Evolutionary conservation across 2,888 invertebrate genomes (phyloP).

Genomic region (Nyleta sp.): DNA sequence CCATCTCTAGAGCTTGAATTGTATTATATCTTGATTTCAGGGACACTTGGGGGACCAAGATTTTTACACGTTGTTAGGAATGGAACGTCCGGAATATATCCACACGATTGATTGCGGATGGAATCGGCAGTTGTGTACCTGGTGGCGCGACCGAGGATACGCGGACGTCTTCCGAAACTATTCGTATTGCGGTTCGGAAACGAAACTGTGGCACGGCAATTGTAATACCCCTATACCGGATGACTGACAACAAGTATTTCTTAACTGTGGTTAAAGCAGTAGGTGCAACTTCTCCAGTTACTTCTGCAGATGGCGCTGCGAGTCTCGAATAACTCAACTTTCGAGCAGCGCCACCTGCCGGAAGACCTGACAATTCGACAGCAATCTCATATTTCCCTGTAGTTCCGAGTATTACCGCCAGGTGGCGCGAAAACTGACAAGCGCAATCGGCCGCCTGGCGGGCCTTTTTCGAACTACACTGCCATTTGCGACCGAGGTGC

Average conservation of each 20-base stretch:
- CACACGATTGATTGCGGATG: conserved; percentile 90
- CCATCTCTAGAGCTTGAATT: background rate
- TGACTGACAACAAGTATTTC: conserved; percentile 65
- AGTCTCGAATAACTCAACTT: background rate
- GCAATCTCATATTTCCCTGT: background rate
- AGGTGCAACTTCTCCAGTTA: conserved; percentile 79
- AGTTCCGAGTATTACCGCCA: conserved; percentile 3
- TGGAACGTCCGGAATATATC: conserved; percentile 88
- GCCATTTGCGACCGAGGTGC: conserved; percentile 12
- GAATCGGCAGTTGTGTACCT: conserved; percentile 91
- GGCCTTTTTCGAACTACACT: background rate
- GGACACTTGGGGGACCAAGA: conserved; percentile 93
- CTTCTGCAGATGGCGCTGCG: background rate
- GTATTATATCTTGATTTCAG: conserved; percentile 69
- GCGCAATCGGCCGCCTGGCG: background rate
- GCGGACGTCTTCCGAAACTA: conserved; percentile 88
- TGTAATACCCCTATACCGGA: conserved; percentile 88
- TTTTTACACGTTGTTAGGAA: conserved; percentile 88
- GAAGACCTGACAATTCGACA: no score
- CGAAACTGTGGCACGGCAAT: conserved; percentile 89
- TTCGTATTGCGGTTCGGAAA: conserved; percentile 86
- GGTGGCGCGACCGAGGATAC: conserved; percentile 92
- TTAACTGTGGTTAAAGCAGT: conserved; percentile 73
- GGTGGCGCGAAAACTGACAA: background rate
- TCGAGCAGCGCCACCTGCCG: background rate